A percentile compares a stretch with the other conserved stretches of the same genome.
Evolutionary conservation across 2,888 invertebrate genomes (phyloP).

Genomic region (Xanthorhoe spadicearia): DNA sequence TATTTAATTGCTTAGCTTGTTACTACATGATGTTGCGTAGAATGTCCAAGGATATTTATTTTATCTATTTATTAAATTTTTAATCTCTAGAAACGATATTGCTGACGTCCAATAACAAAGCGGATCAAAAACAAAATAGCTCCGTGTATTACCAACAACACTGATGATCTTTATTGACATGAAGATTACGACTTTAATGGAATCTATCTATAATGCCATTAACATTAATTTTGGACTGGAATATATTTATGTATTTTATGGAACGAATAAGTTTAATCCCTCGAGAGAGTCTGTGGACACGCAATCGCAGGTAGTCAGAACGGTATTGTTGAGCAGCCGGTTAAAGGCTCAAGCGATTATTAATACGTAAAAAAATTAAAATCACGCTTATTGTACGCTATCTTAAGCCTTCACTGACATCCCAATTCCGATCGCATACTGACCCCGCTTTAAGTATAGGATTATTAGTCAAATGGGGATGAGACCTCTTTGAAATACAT

Average conservation of each 20-base stretch:
- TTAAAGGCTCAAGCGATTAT: constrained; percentile 34
- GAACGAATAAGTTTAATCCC: constrained; percentile 72
- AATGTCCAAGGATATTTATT: no score
- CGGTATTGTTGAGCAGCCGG: constrained; percentile 42
- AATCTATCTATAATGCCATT: constrained; percentile 69
- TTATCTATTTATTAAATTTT: no score
- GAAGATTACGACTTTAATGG: constrained; percentile 67
- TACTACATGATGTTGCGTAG: no score
- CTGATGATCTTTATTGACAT: constrained; percentile 68
- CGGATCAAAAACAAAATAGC: constrained; percentile 5
- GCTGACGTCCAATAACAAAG: background rate
- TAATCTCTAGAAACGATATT: background rate
- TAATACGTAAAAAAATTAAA: constrained; percentile 34
- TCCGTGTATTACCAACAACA: constrained; percentile 44
- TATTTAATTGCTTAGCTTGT: no score
- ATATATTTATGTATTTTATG: constrained; percentile 65
- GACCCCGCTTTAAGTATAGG: constrained; percentile 16
- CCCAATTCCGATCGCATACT: constrained; percentile 25
- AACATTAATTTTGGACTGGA: constrained; percentile 65
- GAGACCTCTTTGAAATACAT: background rate
- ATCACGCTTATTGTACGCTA: constrained; percentile 34
- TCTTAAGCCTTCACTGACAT: constrained; percentile 29
- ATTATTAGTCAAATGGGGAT: constrained; percentile 7
- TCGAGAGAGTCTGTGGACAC: constrained; percentile 65
- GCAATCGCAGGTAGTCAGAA: constrained; percentile 63